These are phyloP conservation scores for Dynastes maya DNA, from an alignment of 2,888 invertebrate genomes.

Conservation along the genomic window DNA sequence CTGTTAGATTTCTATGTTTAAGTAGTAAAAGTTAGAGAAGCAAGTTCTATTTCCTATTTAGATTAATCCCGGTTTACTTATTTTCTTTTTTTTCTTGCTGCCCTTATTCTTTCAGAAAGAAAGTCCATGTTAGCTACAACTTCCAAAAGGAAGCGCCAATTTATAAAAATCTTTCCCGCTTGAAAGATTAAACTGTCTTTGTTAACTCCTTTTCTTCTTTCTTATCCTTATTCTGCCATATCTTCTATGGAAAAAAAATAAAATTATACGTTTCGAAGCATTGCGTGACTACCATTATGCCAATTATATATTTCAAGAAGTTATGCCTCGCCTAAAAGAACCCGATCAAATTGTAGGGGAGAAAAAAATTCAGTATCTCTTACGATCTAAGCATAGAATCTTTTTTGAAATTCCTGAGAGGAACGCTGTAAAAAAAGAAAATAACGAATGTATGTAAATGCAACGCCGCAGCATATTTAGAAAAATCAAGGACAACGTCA, in stretches of 20 bases:
- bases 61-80: neutral
- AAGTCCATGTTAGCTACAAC: neutral
- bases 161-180: constrained; percentile 19
- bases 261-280: constrained; percentile 23
- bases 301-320: constrained; percentile 37
- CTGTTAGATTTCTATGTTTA: too few species aligned
- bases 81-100: neutral
- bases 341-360: constrained; percentile 20
- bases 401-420: too few species aligned
- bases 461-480: neutral
- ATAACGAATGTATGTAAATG: neutral
- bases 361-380: constrained; percentile 12
- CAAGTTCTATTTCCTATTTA: neutral
- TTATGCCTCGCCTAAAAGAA: constrained; percentile 24
- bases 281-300: constrained; percentile 39
- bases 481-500: too few species aligned
- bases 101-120: neutral
- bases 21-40: too few species aligned
- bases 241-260: constrained; percentile 18
- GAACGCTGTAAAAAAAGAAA: too few species aligned
- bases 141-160: neutral
- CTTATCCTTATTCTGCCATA: neutral
- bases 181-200: neutral
- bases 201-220: constrained; percentile 3
- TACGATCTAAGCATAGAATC: neutral